A percentile compares a stretch with the other conserved stretches of the same genome.
Evolutionary conservation across 2,113 vertebrate genomes (phyloP).

Genomic region (Amblyopsis rosae): DNA sequence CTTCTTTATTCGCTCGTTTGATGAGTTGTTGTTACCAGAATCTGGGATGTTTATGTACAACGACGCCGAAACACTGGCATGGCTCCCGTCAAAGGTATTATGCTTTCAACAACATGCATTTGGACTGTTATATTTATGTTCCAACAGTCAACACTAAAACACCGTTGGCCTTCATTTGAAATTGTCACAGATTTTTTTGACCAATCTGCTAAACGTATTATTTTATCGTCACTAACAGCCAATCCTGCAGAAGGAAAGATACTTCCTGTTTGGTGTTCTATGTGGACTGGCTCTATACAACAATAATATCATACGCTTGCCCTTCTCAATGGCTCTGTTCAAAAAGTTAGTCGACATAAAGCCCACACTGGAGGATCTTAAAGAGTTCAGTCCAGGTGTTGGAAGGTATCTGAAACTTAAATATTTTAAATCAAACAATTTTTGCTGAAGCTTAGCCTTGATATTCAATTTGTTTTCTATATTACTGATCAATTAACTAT

Average conservation of each 20-base stretch:
- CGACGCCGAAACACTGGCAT: conserved; percentile 63
- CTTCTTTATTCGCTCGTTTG: conserved; percentile 73
- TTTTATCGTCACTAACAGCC: conserved; percentile 35
- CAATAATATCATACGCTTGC: conserved; percentile 50
- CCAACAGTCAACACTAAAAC: too few relatives aligned
- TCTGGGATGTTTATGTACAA: conserved; percentile 70
- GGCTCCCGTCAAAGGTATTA: conserved; percentile 78
- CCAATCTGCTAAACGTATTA: not conserved
- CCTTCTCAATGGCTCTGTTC: conserved; percentile 75
- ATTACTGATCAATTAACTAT: not conserved
- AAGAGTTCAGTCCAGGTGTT: conserved; percentile 51
- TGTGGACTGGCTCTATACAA: conserved; percentile 71
- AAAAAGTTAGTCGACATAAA: conserved; percentile 71
- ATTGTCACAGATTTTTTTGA: not conserved
- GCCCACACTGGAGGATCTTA: conserved; percentile 69
- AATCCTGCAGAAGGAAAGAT: conserved; percentile 44
- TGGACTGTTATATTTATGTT: not conserved
- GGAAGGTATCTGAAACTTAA: conserved; percentile 51
- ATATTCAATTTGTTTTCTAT: too few relatives aligned
- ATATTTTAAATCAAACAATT: not conserved
- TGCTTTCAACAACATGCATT: not conserved
- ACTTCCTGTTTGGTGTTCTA: conserved; percentile 71
- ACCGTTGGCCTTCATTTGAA: not conserved
- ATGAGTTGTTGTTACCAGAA: conserved; percentile 60
- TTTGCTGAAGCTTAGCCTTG: too few relatives aligned